Base-by-base conservation (phyloP, 2,113 vertebrate genomes). In the Carollia perspicillata region DNA sequence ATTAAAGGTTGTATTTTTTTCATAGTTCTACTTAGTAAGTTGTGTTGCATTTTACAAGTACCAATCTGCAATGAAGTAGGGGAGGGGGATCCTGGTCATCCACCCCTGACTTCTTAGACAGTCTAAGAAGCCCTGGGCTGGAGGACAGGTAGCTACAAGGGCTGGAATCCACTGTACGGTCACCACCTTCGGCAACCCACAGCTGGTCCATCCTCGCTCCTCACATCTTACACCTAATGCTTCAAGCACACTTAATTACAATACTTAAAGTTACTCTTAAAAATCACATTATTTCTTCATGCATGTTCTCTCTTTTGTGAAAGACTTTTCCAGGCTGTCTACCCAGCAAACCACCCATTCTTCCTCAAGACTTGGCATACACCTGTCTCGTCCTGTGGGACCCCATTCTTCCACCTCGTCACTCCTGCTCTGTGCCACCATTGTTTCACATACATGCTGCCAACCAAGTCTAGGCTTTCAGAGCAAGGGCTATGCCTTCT, bases 111-210 rank as follows among this genome's bases (percentile, higher is more conserved):
- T 42, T 42, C 42, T 42, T 42, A 20, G 44, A 28, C 6, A 8
- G 69, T 47, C 22, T 40, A 65, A 92, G 84, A 35, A 74, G 47
- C 49, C 14, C 2, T 7, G 4, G 5, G 28, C 40, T 7, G 3
- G 33, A 42, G 26, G 35, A 11, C 8, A 1, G 35, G 22, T 2
- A 1, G n/a, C 22, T 23, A 18, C 28, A 12, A 40, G 0, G 2
- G 33, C 2, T 0, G 0, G 35, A 8, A 18, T 66, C 37, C 18
- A 0, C 22, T 22, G 18, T 2, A 8, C 5, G 12, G 37, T 9
- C 6, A 44, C 11, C 0, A 1, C 89, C 44, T 68, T 6, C 17
- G 0, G 13, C 3, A 3, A 5, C 23, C 23, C 0, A n/a, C 0
- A 40, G 72, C 53, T 33, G 33, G 4, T 65, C 35, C 55, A 55